Evolutionary conservation across 1,140 invertebrate species (phyloP).

Genomic region (Aradophagus sp.): DNA sequence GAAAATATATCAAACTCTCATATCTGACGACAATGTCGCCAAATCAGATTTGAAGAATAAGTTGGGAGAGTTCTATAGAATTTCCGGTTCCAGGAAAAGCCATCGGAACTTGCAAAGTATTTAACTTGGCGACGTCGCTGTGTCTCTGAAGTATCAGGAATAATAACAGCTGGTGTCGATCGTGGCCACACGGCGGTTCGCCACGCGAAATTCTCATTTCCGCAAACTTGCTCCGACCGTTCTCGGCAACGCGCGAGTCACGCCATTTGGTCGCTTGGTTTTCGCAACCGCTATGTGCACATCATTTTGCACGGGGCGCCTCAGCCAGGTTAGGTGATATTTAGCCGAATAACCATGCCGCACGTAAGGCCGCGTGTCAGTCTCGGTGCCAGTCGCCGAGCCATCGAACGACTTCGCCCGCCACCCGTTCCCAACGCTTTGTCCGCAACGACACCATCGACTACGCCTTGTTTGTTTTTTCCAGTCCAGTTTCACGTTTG

Average conservation of each 20-base stretch:
- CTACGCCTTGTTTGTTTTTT: constrained; percentile 31
- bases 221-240: constrained; percentile 54
- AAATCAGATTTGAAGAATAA: constrained; percentile 11
- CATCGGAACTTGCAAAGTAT: constrained; percentile 27
- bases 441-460: constrained; percentile 15
- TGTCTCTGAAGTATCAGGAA: constrained; percentile 46
- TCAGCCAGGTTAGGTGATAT: constrained; percentile 38
- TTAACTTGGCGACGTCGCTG: constrained; percentile 20
- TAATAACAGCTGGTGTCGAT: constrained; percentile 71
- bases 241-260: constrained; percentile 61
- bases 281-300: constrained; percentile 49
- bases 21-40: too few relatives aligned
- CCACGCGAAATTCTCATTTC: constrained; percentile 71
- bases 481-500: constrained; percentile 6
- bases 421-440: constrained; percentile 10
- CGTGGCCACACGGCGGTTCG: constrained; percentile 72
- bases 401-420: constrained; percentile 47
- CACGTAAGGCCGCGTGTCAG: constrained; percentile 64
- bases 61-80: constrained; percentile 17
- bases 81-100: constrained; percentile 6
- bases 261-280: constrained; percentile 58
- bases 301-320: constrained; percentile 17
- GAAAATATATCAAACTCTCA: too few relatives aligned
- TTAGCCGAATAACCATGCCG: constrained; percentile 33
- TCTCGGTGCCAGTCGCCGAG: constrained; percentile 70